phyloP scores from a whole-genome alignment of 2,797 vertebrate genomes.

The Chiroxiphia lanceolata region DNA sequence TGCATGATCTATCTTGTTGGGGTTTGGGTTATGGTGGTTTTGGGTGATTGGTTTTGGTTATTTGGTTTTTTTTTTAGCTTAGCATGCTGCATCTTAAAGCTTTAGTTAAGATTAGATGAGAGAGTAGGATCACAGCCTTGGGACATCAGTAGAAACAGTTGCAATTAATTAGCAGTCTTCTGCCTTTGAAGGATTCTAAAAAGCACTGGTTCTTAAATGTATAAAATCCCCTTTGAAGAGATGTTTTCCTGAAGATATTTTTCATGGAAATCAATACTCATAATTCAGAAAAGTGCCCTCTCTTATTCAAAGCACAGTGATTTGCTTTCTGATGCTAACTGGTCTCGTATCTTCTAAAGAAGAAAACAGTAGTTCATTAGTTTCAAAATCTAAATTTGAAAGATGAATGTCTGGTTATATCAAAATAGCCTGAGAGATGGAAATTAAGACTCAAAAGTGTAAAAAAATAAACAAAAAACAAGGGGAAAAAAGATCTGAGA shows the following conservation, averaged over 20 bases:
- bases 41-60: neutral
- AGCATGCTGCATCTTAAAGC: neutral
- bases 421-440: neutral
- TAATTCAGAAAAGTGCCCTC: neutral
- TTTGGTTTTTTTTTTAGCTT: neutral
- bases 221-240: constrained; percentile 5
- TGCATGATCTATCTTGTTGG: neutral
- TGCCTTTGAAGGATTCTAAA: neutral
- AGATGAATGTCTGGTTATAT: neutral
- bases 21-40: rapidly evolving
- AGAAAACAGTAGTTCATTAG: neutral
- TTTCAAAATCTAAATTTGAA: neutral
- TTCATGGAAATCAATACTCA: neutral
- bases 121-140: neutral
- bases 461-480: neutral
- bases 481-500: neutral
- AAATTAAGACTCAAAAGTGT: neutral
- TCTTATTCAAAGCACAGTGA: neutral
- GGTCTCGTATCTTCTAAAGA: neutral
- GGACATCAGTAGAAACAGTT: neutral
- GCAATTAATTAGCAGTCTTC: neutral
- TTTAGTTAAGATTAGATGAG: neutral
- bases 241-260: neutral
- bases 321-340: neutral
- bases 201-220: neutral